phyloP scores from a whole-genome alignment of 2,113 vertebrate species.

The Colaptes auratus region DNA sequence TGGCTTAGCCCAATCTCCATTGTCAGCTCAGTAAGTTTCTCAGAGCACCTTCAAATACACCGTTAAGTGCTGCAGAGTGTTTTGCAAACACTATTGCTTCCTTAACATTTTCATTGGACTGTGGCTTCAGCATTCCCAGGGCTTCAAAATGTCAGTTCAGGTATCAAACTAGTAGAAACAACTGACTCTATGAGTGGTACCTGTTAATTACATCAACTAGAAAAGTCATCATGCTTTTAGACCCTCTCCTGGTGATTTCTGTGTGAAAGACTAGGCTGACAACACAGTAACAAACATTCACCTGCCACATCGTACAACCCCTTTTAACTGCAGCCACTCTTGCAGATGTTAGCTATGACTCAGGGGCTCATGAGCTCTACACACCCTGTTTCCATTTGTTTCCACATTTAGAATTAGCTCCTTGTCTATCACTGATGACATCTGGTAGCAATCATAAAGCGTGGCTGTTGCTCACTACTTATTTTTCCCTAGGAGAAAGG shows the following conservation, averaged over 20 bases:
- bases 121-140: background rate
- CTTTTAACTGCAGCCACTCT: background rate
- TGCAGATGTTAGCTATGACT: slow-evolving; percentile 15
- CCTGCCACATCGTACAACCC: background rate
- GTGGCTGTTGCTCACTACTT: background rate
- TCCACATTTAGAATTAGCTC: background rate
- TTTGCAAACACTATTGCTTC: background rate
- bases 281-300: background rate
- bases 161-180: background rate
- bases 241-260: background rate
- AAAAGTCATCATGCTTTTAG: background rate
- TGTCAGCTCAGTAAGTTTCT: background rate
- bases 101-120: slow-evolving; percentile 15
- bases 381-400: background rate
- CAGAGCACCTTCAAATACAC: background rate
- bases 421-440: background rate
- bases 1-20: background rate
- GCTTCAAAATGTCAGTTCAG: background rate
- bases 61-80: background rate
- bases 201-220: background rate
- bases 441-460: slow-evolving; percentile 2
- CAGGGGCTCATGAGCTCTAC: background rate
- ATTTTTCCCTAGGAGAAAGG: background rate
- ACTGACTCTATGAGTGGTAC: background rate
- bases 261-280: background rate